These are phyloP conservation scores for Xyliphius kryptos DNA, from an alignment of 2,113 vertebrate species.

Conservation along the genomic window DNA sequence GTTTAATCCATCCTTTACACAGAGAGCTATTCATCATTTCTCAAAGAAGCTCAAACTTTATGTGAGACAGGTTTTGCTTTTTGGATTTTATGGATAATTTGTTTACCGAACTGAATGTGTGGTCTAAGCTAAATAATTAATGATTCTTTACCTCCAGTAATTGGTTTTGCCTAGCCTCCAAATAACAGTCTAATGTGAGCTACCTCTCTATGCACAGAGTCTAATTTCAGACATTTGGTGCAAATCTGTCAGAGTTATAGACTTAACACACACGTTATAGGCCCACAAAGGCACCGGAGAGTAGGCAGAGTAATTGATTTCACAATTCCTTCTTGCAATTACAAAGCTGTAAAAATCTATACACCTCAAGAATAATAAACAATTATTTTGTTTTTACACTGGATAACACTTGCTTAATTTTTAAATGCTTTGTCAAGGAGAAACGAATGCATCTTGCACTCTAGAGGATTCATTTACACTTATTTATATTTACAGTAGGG, in stretches of 20 bases:
- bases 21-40: conserved; percentile 7
- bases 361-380: conserved; percentile 30
- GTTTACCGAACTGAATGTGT: conserved; percentile 53
- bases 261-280: conserved; percentile 39
- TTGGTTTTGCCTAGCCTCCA: conserved; percentile 52
- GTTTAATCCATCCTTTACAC: too few relatives aligned
- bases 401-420: conserved; percentile 21
- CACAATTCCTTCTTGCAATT: conserved; percentile 26
- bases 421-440: conserved; percentile 22
- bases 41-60: conserved; percentile 26
- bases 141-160: conserved; percentile 51
- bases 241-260: conserved; percentile 44
- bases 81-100: conserved; percentile 44
- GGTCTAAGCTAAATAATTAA: conserved; percentile 57
- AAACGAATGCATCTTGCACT: conserved; percentile 4
- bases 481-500: too few relatives aligned
- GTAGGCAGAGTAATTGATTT: conserved; percentile 38
- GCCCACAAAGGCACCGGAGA: conserved; percentile 23
- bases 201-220: conserved; percentile 42
- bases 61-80: conserved; percentile 29
- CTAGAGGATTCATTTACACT: too few relatives aligned
- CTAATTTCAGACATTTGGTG: conserved; percentile 48
- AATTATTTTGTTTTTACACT: conserved; percentile 17
- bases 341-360: conserved; percentile 33
- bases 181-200: conserved; percentile 50